phyloP scores from a whole-genome alignment of 2,888 invertebrate species.

The Empis stercorea region DNA sequence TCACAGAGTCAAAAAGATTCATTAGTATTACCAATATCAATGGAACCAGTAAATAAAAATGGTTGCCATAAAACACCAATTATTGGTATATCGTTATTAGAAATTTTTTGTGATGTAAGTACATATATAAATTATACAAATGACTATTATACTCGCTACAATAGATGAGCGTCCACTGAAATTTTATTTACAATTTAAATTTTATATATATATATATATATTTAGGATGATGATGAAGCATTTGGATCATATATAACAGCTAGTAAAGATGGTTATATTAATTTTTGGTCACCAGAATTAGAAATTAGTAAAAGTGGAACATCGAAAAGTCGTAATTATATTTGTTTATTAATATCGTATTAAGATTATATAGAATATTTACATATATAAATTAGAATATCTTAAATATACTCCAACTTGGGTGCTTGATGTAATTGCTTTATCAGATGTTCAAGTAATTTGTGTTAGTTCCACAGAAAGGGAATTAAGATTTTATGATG shows the following conservation, averaged over 20 bases:
- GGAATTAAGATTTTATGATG: slow-evolving; percentile 70
- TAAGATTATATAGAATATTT: no score
- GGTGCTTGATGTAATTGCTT: slow-evolving; percentile 58
- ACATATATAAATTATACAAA: no score
- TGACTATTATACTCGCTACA: no score
- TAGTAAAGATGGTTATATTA: slow-evolving; percentile 63
- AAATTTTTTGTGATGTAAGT: no score
- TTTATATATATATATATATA: no score
- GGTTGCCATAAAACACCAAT: slow-evolving; percentile 52
- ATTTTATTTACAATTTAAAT: no score
- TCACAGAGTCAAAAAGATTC: slow-evolving; percentile 47
- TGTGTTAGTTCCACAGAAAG: slow-evolving; percentile 65
- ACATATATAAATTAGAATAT: slow-evolving; percentile 36
- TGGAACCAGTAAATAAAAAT: slow-evolving; percentile 43
- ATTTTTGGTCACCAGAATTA: slow-evolving; percentile 65
- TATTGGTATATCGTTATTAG: neutral
- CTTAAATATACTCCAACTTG: slow-evolving; percentile 51
- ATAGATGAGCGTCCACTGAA: no score
- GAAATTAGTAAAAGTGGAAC: slow-evolving; percentile 47
- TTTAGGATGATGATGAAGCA: slow-evolving; percentile 24
- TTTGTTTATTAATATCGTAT: no score
- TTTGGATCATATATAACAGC: slow-evolving; percentile 61
- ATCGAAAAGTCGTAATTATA: slow-evolving; percentile 47
- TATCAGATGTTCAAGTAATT: slow-evolving; percentile 66
- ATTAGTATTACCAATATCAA: slow-evolving; percentile 49